phyloP scores from a whole-genome alignment of 1,140 invertebrate genomes.

The Cyclargus thomasi region DNA sequence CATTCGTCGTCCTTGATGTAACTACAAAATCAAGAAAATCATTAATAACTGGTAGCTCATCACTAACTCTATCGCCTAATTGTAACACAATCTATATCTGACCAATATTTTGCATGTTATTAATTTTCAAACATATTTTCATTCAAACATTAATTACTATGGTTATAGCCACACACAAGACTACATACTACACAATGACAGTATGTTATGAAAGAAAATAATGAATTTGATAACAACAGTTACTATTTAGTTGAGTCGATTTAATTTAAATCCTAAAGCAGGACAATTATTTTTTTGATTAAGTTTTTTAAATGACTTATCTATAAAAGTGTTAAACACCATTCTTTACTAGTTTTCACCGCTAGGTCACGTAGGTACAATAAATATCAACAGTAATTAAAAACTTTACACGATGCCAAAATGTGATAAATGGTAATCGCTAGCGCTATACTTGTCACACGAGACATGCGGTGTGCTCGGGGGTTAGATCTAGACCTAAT shows the following conservation, averaged over 20 bases:
- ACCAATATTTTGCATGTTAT: neutral
- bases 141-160: neutral
- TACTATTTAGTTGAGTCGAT: neutral
- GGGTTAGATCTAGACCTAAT: constrained; percentile 46
- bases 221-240: no score
- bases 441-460: constrained; percentile 13
- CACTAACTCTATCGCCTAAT: neutral
- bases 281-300: neutral
- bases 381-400: constrained; percentile 3
- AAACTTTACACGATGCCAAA: constrained; percentile 11
- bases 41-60: neutral
- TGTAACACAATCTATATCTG: neutral
- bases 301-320: neutral
- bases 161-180: neutral
- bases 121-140: neutral
- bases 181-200: neutral
- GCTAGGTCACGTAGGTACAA: neutral
- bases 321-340: neutral
- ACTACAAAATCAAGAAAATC: constrained; percentile 44
- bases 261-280: neutral
- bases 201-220: neutral
- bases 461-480: constrained; percentile 58
- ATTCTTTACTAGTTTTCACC: neutral
- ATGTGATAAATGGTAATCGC: neutral
- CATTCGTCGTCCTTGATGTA: constrained; percentile 82